Base-by-base conservation (phyloP, 2,113 vertebrate species). In the Cyanoramphus novaezelandiae region DNA sequence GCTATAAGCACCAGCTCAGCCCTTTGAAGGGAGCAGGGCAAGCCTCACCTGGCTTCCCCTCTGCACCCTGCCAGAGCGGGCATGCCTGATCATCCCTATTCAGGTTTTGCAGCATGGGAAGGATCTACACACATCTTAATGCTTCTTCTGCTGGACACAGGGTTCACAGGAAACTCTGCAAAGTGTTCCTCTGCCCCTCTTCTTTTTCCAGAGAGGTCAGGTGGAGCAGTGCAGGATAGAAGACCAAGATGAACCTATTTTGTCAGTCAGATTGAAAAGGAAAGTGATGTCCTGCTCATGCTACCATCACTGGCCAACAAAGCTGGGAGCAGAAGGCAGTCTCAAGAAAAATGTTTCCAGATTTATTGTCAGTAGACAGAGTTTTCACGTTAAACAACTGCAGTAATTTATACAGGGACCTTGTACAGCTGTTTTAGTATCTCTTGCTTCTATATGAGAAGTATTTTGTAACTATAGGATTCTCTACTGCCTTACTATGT, bases 1-100 rank as follows among this genome's bases (percentile, higher is more conserved):
- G 63, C 55, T 37, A 7, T 10, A 64, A 41, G 11, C 13, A 65
- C 65, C 52, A 77, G 46, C 52, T 77, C 60, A 82, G 70, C 46
- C 52, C 63, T 35, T 62, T 8, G 20, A 31, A 49, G 18, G 29
- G 8, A 68, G 33, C 41, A 33, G 47, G 25, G 18, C 37, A 25
- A 41, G 18, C n/a, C 29, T 69, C 1, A 0, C 33, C 17, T 4
- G 0, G 20, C 49, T 69, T 69, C 21, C 46, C 10, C 55, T 57
- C 28, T 3, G 0, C 33, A 64, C 24, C 16, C 39, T 47, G 11
- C 59, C 4, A 0, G 29, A 71, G 25, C 1, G 0, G 18, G 39
- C 37, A 70, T 2, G 53, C 17, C 47, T 81, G 37, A 33, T 60
- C 1, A 0, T 16, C 7, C 21, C 44, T 6, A 17, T 10, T n/a